A percentile compares a stretch with the other conserved stretches of the same genome.
Evolutionary conservation across 1,140 invertebrate genomes (phyloP).

Genomic region (Calliphora vicina): DNA sequence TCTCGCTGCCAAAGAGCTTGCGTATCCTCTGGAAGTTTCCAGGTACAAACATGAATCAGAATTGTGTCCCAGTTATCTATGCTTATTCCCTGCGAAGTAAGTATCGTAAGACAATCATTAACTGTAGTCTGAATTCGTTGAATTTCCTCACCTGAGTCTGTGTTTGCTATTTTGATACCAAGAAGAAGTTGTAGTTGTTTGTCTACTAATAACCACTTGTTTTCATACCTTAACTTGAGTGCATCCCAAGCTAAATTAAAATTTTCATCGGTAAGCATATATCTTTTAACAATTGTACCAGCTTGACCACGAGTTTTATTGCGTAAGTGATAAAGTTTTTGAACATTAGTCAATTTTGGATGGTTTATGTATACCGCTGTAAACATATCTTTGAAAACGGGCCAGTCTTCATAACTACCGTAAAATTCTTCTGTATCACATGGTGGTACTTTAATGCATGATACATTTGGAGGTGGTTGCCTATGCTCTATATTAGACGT

Average conservation of each 20-base stretch:
- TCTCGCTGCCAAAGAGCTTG: no score
- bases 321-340: neutral
- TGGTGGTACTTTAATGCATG: constrained; percentile 10
- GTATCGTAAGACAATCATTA: no score
- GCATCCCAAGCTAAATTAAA: constrained; percentile 7
- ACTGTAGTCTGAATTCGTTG: no score
- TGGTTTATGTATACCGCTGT: neutral
- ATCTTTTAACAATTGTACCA: neutral
- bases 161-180: neutral
- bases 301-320: neutral
- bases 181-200: neutral
- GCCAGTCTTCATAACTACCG: constrained; percentile 18
- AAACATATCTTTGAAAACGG: neutral
- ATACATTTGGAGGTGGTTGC: neutral
- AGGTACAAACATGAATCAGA: no score
- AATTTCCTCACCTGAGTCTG: neutral
- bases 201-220: neutral
- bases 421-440: constrained; percentile 35
- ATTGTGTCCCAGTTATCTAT: no score
- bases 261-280: neutral
- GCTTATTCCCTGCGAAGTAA: no score
- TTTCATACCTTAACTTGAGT: neutral
- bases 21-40: no score
- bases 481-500: no score
- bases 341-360: no score